Percentiles rank a stretch among this genome's conserved stretches.
phyloP scores from a whole-genome alignment of 2,888 invertebrate genomes.

The Lasioglossum lativentre region DNA sequence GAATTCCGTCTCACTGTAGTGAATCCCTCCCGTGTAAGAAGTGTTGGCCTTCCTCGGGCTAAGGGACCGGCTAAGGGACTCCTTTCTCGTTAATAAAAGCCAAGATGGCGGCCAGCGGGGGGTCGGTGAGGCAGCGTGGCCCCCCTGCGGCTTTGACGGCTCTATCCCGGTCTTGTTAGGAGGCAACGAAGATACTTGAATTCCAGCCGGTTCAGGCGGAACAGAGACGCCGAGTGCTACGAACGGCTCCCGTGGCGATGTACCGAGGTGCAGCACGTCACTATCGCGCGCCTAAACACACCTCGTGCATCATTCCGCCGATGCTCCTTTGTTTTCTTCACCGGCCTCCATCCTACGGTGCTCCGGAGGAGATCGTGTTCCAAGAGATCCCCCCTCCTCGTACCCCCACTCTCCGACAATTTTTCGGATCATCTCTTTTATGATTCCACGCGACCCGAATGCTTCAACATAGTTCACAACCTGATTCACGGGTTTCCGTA shows the following conservation, averaged over 20 bases:
- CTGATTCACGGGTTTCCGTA: neutral
- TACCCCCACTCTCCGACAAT: neutral
- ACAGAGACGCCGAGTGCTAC: conserved; percentile 66
- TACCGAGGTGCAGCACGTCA: conserved; percentile 79
- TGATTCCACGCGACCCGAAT: neutral
- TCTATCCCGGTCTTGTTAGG: conserved; percentile 83
- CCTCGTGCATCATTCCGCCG: conserved; percentile 83
- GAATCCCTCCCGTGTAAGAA: conserved; percentile 57
- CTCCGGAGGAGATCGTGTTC: conserved; percentile 2
- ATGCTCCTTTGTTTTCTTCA: conserved; percentile 79
- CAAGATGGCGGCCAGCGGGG: conserved; percentile 83
- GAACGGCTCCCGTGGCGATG: conserved; percentile 83
- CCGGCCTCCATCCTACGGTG: conserved; percentile 22
- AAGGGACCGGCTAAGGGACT: conserved; percentile 72
- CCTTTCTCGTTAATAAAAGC: conserved; percentile 84
- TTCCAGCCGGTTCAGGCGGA: conserved; percentile 53
- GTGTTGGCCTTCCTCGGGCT: conserved; percentile 67
- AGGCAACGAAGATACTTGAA: conserved; percentile 58
- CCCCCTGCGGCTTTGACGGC: conserved; percentile 84
- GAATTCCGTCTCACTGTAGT: conserved; percentile 77
- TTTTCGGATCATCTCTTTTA: neutral
- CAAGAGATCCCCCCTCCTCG: neutral
- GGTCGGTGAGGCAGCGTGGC: conserved; percentile 80
- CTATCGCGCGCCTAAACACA: conserved; percentile 84
- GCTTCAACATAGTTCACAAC: neutral